Evolutionary conservation across 2,113 vertebrate species (phyloP).

Genomic region (Blennius ocellaris): DNA sequence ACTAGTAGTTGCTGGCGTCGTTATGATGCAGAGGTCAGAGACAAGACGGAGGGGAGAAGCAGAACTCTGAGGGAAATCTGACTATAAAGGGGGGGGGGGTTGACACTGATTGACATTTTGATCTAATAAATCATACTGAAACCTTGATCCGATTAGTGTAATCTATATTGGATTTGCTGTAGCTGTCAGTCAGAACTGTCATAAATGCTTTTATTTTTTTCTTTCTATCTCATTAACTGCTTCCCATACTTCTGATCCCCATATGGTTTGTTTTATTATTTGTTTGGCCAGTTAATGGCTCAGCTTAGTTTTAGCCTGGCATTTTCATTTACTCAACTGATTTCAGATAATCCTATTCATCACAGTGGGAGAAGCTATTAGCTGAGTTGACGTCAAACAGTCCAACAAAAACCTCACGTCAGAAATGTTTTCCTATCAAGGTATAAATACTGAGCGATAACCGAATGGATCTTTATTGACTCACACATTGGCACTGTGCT

Average conservation of each 20-base stretch:
- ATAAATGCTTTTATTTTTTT: conserved; percentile 2
- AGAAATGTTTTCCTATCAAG: background rate
- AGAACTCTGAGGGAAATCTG: background rate
- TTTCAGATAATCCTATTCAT: conserved; percentile 44
- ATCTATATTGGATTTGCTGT: conserved; percentile 9
- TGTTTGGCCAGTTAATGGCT: conserved; percentile 41
- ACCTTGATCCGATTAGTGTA: background rate
- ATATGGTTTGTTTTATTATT: conserved; percentile 26
- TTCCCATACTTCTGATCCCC: background rate
- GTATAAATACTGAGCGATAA: conserved; percentile 16
- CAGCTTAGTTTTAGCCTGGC: conserved; percentile 2
- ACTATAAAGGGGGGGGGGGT: background rate
- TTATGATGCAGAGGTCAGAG: conserved; percentile 45
- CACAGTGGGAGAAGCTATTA: background rate
- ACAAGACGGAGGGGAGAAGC: background rate
- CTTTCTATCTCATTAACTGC: background rate
- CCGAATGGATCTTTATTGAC: conserved; percentile 18
- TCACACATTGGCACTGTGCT: background rate
- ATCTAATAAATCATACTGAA: conserved; percentile 1
- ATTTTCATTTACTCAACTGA: conserved; percentile 42
- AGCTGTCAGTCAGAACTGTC: conserved; percentile 42
- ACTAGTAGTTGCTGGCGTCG: conserved; percentile 31
- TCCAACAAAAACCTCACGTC: background rate
- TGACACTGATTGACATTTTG: conserved; percentile 14
- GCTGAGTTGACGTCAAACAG: conserved; percentile 1